A percentile compares a stretch with the other conserved stretches of the same genome.
Conservation (phyloP, 2,113 vertebrate genomes). For the Enhydra lutris region DNA sequence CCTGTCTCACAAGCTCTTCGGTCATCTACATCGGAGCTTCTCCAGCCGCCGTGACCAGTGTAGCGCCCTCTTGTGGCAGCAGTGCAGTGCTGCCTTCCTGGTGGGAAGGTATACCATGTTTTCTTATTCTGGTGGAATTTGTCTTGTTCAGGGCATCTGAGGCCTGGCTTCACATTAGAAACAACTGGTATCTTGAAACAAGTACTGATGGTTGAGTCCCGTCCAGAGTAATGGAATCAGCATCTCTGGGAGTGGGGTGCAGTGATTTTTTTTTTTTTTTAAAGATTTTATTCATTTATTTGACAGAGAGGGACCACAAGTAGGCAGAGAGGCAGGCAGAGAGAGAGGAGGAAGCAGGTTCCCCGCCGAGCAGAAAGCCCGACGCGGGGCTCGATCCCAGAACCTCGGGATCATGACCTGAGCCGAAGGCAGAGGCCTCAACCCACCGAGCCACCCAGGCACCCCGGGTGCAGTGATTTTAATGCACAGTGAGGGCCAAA, state of each 20-base stretch:
- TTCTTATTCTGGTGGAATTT: neutral
- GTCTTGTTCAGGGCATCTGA: neutral
- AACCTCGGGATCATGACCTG: too few relatives aligned
- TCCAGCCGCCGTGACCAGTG: neutral
- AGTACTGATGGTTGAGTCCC: neutral
- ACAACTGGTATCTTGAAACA: neutral
- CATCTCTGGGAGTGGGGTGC: neutral
- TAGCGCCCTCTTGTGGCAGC: neutral
- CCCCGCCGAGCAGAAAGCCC: too few relatives aligned
- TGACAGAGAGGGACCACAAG: too few relatives aligned
- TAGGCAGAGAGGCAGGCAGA: too few relatives aligned
- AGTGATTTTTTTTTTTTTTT: neutral
- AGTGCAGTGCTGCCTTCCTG: too few relatives aligned
- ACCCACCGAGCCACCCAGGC: too few relatives aligned
- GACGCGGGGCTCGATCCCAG: too few relatives aligned
- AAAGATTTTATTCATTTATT: too few relatives aligned
- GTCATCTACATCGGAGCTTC: neutral
- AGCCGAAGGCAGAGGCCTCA: too few relatives aligned
- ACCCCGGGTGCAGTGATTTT: neutral
- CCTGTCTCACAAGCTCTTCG: neutral
- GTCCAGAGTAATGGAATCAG: neutral
- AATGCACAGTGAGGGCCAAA: fast-evolving
- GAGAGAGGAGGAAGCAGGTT: too few relatives aligned
- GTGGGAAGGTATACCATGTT: too few relatives aligned
- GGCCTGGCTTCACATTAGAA: neutral